phyloP scores from a whole-genome alignment of 2,888 invertebrate species.

The Polyommatus icarus region DNA sequence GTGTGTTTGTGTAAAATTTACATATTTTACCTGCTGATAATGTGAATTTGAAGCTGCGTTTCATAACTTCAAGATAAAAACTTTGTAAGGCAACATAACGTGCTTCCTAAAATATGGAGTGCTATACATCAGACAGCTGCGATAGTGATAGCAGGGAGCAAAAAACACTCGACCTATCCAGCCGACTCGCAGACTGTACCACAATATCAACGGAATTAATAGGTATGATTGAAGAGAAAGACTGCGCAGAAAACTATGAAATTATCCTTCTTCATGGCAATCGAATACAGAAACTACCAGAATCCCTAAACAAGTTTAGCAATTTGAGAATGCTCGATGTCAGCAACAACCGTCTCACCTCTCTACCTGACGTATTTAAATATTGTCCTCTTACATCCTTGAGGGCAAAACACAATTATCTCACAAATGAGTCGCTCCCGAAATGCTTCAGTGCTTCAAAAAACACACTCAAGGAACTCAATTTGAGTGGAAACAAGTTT shows the following conservation, averaged over 20 bases:
- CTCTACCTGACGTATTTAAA: constrained; percentile 88
- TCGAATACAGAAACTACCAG: constrained; percentile 85
- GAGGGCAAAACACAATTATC: constrained; percentile 92
- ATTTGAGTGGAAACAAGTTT: constrained; percentile 95
- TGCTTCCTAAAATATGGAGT: constrained; percentile 80
- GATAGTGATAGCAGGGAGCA: constrained; percentile 87
- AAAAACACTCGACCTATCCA: constrained; percentile 85
- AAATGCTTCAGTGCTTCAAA: constrained; percentile 87
- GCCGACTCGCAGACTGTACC: constrained; percentile 77
- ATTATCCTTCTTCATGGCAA: constrained; percentile 93
- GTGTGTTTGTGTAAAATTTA: constrained; percentile 40
- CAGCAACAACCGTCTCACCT: constrained; percentile 90
- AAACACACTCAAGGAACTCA: constrained; percentile 88
- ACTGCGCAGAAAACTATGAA: constrained; percentile 82
- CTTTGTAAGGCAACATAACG: constrained; percentile 36
- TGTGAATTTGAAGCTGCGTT: constrained; percentile 48
- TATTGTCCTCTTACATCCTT: constrained; percentile 88
- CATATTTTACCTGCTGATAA: constrained; percentile 45
- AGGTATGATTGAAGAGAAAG: constrained; percentile 81
- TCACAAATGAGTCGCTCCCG: constrained; percentile 92
- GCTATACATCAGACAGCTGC: constrained; percentile 91
- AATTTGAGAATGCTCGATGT: constrained; percentile 91
- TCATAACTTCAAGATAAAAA: constrained; percentile 32
- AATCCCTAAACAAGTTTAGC: constrained; percentile 82
- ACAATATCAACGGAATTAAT: constrained; percentile 81